Base-by-base conservation (phyloP, 2,797 vertebrate genomes). In the Furcifer pardalis region DNA sequence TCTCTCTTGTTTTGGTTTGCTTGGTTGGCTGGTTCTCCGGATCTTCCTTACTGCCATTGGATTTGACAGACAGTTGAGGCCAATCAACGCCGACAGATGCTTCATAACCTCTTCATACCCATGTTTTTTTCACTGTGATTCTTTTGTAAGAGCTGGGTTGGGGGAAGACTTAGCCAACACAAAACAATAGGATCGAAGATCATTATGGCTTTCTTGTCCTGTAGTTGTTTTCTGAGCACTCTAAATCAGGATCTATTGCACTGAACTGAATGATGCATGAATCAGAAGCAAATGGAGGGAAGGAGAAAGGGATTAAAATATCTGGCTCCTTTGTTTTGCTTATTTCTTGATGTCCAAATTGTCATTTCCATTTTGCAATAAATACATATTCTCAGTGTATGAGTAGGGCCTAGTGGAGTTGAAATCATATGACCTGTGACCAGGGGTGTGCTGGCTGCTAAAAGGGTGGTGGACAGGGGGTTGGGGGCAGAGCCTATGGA, bases 1-100 rank as follows among this genome's bases (percentile, higher is more conserved):
- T 6, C 0, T 0, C 68, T 1, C 85, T 94, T 63, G 69, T 93
- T 17, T 80, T 91, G 30, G 85, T 86, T 74, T n/a, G 52, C 72
- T 75, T 90, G 85, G 77, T 90, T 3, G 9, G 75, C 56, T 77
- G 82, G 5, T 65, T 88, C 79, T 79, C 1, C 0, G 56, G 83
- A 1, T 2, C 30, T 56, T 86, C 0, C 0, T 94, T 92, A 79
- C 49, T 17, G 32, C n/a, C 40, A n/a, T n/a, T n/a, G n/a, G n/a
- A n/a, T n/a, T 63, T 42, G 23, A 1, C 21, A 13, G 37, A 66
- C 10, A 8, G n/a, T 10, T n/a, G 25, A 35, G 7, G 30, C 46
- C 40, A 63, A 2, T 66, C 30, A 21, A 1, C 23, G 66, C n/a
- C 32, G 3, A 6, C 56, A 27, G 62, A 40, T 27, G 37, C 32